Conservation (phyloP, 2,888 invertebrate genomes). For the Pterobdella sp. region DNA sequence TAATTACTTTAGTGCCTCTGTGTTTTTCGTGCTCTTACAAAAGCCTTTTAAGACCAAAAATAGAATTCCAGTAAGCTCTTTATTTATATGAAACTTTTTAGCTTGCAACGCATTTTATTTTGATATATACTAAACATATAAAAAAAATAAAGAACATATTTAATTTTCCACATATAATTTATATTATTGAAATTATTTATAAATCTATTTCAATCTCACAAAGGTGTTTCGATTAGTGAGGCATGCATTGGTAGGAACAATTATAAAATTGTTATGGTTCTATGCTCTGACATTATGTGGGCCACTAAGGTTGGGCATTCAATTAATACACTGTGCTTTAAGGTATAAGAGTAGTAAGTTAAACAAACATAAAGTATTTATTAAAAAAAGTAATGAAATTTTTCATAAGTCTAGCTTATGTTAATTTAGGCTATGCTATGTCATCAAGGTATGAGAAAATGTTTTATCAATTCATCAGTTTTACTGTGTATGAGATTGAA, state of each 20-base stretch:
- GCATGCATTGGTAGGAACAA: conserved; percentile 49
- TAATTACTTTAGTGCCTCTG: conserved; percentile 35
- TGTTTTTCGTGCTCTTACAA: conserved; percentile 52
- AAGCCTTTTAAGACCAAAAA: conserved; percentile 53
- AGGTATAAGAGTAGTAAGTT: too few relatives aligned
- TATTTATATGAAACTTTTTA: too few relatives aligned
- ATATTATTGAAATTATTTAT: conserved; percentile 2
- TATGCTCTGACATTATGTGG: conserved; percentile 57
- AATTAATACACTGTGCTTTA: too few relatives aligned
- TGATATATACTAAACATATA: too few relatives aligned
- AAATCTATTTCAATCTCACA: conserved; percentile 6
- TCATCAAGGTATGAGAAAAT: too few relatives aligned
- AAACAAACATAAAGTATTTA: too few relatives aligned
- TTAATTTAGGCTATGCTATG: too few relatives aligned
- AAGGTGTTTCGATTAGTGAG: conserved; percentile 50
- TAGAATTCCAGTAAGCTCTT: conserved; percentile 7
- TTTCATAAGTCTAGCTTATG: too few relatives aligned
- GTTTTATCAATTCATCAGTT: too few relatives aligned
- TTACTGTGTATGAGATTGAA: too few relatives aligned
- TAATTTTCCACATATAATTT: neutral
- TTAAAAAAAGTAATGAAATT: too few relatives aligned
- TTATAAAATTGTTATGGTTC: conserved; percentile 54
- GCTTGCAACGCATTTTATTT: too few relatives aligned
- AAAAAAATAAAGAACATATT: neutral
- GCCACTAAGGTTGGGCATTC: conserved; percentile 49